Percentiles rank a stretch among this genome's conserved stretches.
Evolutionary conservation across 1,140 invertebrate genomes (phyloP).

Genomic region (Tribolium madens): DNA sequence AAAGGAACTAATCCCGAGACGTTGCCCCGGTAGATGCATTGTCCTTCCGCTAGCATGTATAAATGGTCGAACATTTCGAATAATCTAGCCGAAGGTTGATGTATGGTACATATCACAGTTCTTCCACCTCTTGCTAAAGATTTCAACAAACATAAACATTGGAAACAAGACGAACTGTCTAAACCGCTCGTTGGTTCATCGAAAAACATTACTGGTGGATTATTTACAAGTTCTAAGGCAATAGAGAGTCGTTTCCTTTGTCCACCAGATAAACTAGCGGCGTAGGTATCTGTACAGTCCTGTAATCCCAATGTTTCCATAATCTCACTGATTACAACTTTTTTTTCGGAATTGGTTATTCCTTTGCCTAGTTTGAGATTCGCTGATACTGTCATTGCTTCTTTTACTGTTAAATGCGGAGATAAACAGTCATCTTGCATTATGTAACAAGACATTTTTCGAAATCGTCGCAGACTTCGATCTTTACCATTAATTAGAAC

Average conservation of each 20-base stretch:
- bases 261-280: conserved; percentile 88
- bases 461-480: conserved; percentile 85
- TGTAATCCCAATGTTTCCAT: conserved; percentile 74
- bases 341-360: conserved; percentile 79
- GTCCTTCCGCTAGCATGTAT: conserved; percentile 90
- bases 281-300: conserved; percentile 84
- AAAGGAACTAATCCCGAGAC: conserved; percentile 88
- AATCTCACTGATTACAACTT: conserved; percentile 85
- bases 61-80: conserved; percentile 97
- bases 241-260: conserved; percentile 94
- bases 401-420: conserved; percentile 87
- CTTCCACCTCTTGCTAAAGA: conserved; percentile 83
- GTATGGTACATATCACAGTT: conserved; percentile 96
- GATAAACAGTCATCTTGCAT: conserved; percentile 96
- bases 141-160: conserved; percentile 87
- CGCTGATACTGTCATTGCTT: conserved; percentile 92
- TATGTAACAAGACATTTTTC: conserved; percentile 95
- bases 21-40: conserved; percentile 91
- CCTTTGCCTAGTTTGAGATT: conserved; percentile 92
- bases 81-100: conserved; percentile 94
- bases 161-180: conserved; percentile 93
- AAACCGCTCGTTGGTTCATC: conserved; percentile 97
- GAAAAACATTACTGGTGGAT: conserved; percentile 97
- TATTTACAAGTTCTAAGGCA: conserved; percentile 86
- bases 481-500: conserved; percentile 88